Conservation (phyloP, 2,797 vertebrate species). For the Cynodonichthys magdalenae region DNA sequence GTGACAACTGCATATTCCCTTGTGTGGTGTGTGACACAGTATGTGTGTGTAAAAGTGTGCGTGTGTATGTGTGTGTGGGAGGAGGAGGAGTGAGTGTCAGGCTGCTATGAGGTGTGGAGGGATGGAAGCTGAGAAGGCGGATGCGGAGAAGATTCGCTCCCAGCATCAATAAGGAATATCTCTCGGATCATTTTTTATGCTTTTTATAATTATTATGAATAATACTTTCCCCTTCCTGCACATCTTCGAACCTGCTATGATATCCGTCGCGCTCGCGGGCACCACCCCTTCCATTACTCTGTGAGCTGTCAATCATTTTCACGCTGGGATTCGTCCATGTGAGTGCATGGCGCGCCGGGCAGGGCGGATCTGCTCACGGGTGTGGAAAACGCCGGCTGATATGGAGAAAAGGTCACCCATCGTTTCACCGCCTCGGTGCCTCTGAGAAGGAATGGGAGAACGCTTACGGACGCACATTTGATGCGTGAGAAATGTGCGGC, state of each 20-base stretch:
- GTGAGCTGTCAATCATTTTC: slow-evolving; percentile 76
- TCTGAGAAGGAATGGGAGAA: slow-evolving; percentile 66
- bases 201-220: background rate
- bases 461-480: slow-evolving; percentile 27
- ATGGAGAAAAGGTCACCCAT: slow-evolving; percentile 71
- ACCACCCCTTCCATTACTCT: slow-evolving; percentile 61
- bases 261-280: slow-evolving; percentile 50
- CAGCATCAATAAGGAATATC: slow-evolving; percentile 49
- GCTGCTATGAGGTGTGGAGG: slow-evolving; percentile 55
- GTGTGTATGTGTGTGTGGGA: slow-evolving; percentile 28
- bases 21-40: slow-evolving; percentile 22
- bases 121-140: slow-evolving; percentile 77
- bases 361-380: slow-evolving; percentile 77
- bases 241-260: slow-evolving; percentile 20
- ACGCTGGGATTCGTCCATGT: slow-evolving; percentile 74
- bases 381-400: slow-evolving; percentile 71
- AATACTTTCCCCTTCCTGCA: slow-evolving; percentile 5
- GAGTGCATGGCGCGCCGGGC: slow-evolving; percentile 75
- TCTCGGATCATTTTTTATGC: slow-evolving; percentile 19
- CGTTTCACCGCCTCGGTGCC: slow-evolving; percentile 44
- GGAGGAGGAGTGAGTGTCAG: slow-evolving; percentile 57
- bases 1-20: slow-evolving; percentile 66
- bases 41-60: slow-evolving; percentile 4
- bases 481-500: slow-evolving; percentile 25
- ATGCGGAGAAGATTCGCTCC: slow-evolving; percentile 72